Base-by-base conservation (phyloP, 2,113 vertebrate species). In the Verasper variegatus region DNA sequence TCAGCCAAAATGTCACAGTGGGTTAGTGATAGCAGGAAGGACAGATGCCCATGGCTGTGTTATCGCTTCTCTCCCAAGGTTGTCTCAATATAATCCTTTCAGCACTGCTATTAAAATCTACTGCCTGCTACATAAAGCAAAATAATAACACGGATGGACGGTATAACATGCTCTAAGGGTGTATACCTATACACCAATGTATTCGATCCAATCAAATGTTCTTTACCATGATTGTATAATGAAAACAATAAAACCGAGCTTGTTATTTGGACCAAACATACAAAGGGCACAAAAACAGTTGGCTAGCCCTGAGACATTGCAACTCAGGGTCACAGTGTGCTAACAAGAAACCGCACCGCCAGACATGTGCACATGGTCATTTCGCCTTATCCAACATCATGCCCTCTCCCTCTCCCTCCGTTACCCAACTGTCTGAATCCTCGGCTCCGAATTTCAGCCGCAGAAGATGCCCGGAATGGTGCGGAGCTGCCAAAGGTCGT, bases 21-120 rank as follows among this genome's bases (percentile, higher is more conserved):
- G 83, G 91, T 93, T 94, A 91, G 89, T 70, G 87, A 86, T 77
- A 72, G 85, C 74, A 81, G 60, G 68, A 86, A 87, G 70, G 84
- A 86, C 71, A 70, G 71, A 81, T 59, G 90, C 91, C 89, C 52
- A 66, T 76, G 83, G 91, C 88, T 69, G 71, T 74, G 77, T 88
- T 88, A 86, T 88, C 81, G 55, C 82, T 82, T 80, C 77, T 82
- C 78, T 89, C 85, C 79, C 92, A 93, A 94, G 93, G 92, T 94
- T 94, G 94, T 91, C 83, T 82, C 86, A 83, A 90, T 83, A 91
- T 84, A 82, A 80, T 84, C 83, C 56, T 75, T 60, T 59, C 76
- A 65, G 59, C 66, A 42, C 58, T 35, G 75, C 83, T 76, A 86
- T 85, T 87, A 88, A 70, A 82, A 86, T 86, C 47, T 83, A 81